Percentiles rank a stretch among this genome's conserved stretches.
phyloP scores from a whole-genome alignment of 2,888 invertebrate genomes.

The Heliconius ethilla region DNA sequence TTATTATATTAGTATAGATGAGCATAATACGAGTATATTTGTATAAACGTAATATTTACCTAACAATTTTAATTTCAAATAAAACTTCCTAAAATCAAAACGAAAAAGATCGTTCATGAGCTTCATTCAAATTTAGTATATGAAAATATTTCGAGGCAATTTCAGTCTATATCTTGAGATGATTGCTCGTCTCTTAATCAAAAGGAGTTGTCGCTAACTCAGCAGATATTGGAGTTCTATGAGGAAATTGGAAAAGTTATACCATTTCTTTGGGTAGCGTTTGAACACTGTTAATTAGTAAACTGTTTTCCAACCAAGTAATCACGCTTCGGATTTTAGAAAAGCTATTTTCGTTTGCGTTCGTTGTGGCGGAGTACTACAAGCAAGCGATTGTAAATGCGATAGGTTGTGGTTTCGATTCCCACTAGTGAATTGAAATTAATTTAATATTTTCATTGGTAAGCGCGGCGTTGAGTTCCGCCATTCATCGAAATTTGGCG shows the following conservation, averaged over 20 bases:
- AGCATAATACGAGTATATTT: no score
- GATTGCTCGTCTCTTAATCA: slow-evolving; percentile 11
- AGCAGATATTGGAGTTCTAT: slow-evolving; percentile 7
- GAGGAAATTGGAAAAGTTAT: slow-evolving; percentile 29
- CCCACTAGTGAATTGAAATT: no score
- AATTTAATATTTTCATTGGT: no score
- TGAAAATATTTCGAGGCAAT: neutral
- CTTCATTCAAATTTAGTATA: neutral
- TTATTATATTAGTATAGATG: no score
- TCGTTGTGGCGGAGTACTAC: neutral
- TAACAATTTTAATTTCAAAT: neutral
- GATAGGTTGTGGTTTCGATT: no score
- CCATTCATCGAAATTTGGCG: neutral
- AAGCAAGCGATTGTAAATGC: no score
- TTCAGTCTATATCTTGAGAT: neutral
- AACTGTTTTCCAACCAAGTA: neutral
- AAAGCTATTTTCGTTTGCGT: neutral
- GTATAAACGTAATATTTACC: neutral
- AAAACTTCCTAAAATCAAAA: neutral
- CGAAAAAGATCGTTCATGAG: neutral
- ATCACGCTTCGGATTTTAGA: neutral
- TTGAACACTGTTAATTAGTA: slow-evolving; percentile 20
- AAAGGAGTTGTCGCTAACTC: slow-evolving; percentile 2
- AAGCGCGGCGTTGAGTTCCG: neutral
- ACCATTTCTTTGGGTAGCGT: slow-evolving; percentile 6